Evolutionary conservation across 2,797 vertebrate species (phyloP), one percentile per base, ranked within the genome.

Genomic region (Prunella strophiata): DNA sequence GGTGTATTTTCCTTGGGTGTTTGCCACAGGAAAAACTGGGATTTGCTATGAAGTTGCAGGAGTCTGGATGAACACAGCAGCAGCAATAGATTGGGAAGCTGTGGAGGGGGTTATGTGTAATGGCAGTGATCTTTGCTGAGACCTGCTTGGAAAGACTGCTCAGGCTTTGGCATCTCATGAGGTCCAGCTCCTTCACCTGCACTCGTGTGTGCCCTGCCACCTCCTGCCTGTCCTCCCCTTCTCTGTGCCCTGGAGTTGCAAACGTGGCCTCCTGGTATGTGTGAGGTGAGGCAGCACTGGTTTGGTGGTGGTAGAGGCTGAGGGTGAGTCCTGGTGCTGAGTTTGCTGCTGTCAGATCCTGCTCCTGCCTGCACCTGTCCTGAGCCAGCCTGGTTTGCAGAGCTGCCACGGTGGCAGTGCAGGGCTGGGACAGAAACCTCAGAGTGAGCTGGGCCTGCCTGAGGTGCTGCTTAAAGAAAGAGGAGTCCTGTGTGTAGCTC

Each of bases 121-220:
- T 12, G 20, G 30, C 36, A 36, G 30, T 29, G 42, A 36, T 61
- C 10, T 66, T 22, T 11, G 55, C 85, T 63, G 61, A 68, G 86
- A 78, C 22, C 66, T 88, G n/a, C 52, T 57, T 40, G 82, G n/a
- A 63, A 84, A 52, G 13, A 3, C 36, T 25, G 38, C 50, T 72
- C 47, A 48, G 70, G 21, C 34, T 62, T 68, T 50, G 67, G 38
- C 36, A 13, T 54, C 70, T 81, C 50, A 8, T 26, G 34, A n/a
- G 21, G 10, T 51, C 17, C 55, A 58, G 25, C 57, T 55, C 1
- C 0, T 30, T 71, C 7, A 15, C 50, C 57, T 76, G 43, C 32
- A 9, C 21, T 36, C 0, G 0, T 32, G 36, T 66, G 27, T 67
- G 36, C 32, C 0, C 16, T 55, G 72, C 13, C 14, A 10, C 23